phyloP scores from a whole-genome alignment of 2,888 invertebrate species.

The Microctonus hyperodae region DNA sequence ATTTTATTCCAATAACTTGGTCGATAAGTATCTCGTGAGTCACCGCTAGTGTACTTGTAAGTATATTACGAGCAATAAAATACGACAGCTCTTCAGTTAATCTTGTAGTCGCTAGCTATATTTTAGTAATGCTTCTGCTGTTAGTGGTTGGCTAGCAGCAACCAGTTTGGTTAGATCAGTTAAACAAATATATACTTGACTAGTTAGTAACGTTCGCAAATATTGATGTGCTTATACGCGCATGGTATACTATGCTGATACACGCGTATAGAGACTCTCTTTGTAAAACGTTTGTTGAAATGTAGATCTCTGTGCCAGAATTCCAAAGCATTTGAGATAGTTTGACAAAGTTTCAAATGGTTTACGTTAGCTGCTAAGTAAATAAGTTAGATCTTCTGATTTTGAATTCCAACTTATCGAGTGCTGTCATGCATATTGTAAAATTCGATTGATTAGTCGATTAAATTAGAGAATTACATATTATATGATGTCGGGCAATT shows the following conservation, averaged over 20 bases:
- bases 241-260: conserved; percentile 25
- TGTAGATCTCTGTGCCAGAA: conserved; percentile 21
- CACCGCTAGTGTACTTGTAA: too few relatives aligned
- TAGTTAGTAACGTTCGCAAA: conserved; percentile 55
- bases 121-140: conserved; percentile 24
- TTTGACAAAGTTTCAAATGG: conserved; percentile 20
- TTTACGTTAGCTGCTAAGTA: background rate
- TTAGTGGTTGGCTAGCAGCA: background rate
- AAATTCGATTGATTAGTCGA: too few relatives aligned
- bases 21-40: too few relatives aligned
- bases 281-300: conserved; percentile 1
- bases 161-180: conserved; percentile 43
- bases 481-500: too few relatives aligned
- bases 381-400: too few relatives aligned
- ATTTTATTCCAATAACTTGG: too few relatives aligned
- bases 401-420: too few relatives aligned
- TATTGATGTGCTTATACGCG: conserved; percentile 49
- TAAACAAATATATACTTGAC: conserved; percentile 54
- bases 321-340: conserved; percentile 14
- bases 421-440: too few relatives aligned
- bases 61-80: too few relatives aligned
- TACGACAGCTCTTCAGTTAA: conserved; percentile 3
- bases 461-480: too few relatives aligned
- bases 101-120: conserved; percentile 9
- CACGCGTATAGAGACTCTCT: conserved; percentile 17